phyloP scores from a whole-genome alignment of 2,113 vertebrate genomes.

The Pituophis catenifer region DNA sequence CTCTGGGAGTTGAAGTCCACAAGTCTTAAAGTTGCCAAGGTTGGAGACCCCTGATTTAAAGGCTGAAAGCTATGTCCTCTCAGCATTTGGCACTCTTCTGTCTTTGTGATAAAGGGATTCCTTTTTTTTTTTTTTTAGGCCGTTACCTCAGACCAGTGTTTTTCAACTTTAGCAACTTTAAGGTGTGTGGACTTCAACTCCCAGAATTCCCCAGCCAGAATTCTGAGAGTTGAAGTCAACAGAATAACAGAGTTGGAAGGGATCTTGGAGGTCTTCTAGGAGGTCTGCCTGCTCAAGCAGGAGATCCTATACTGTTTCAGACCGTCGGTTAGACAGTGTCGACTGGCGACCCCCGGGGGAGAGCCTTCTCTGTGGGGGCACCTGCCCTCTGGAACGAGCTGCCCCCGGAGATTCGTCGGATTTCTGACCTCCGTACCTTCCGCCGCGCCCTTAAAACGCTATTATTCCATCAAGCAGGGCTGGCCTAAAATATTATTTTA shows the following conservation, averaged over 20 bases:
- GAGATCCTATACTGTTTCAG: neutral
- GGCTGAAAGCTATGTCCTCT: neutral
- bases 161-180: neutral
- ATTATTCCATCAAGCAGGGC: too few species aligned
- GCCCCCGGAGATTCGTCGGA: too few species aligned
- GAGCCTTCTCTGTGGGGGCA: too few species aligned
- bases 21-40: too few species aligned
- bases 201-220: neutral
- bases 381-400: too few species aligned
- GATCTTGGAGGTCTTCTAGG: neutral
- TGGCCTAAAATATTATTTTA: too few species aligned
- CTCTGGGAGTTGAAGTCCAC: too few species aligned
- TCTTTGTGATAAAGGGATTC: neutral
- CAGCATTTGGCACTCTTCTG: neutral
- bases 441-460: too few species aligned
- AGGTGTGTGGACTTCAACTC: neutral
- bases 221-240: neutral
- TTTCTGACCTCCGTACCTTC: too few species aligned
- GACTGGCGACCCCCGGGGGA: too few species aligned
- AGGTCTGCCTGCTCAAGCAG: neutral
- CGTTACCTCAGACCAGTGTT: neutral
- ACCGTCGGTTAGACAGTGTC: neutral
- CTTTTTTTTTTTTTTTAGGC: neutral
- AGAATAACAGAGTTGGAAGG: neutral
- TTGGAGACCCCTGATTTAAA: neutral